A percentile compares a stretch with the other conserved stretches of the same genome.
Evolutionary conservation across 2,888 invertebrate genomes (phyloP).

Genomic region (Steinernema hermaphroditum): DNA sequence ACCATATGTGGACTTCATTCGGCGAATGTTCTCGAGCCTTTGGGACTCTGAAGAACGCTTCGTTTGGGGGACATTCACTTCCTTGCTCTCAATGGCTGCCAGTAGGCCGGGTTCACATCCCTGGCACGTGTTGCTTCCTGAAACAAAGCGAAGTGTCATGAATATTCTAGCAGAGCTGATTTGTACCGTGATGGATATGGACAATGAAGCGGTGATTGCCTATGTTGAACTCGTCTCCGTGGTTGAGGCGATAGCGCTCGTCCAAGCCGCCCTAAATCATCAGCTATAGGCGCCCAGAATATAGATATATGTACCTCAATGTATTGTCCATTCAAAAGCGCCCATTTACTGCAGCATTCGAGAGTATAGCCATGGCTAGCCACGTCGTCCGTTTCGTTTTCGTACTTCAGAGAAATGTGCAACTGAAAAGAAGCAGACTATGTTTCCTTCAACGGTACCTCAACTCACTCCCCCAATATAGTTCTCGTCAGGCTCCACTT

Average conservation of each 20-base stretch:
- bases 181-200: conserved; percentile 53
- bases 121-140: conserved; percentile 83
- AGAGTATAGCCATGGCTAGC: conserved; percentile 1
- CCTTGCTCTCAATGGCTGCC: conserved; percentile 1
- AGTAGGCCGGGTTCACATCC: conserved; percentile 85
- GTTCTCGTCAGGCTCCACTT: background rate
- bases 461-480: background rate
- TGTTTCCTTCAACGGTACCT: conserved; percentile 23
- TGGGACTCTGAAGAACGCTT: conserved; percentile 24
- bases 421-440: conserved; percentile 34
- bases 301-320: conserved; percentile 12
- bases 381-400: conserved; percentile 1
- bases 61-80: background rate
- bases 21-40: conserved; percentile 16
- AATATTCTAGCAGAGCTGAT: too few species aligned
- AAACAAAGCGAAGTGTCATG: too few species aligned
- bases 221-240: conserved; percentile 46
- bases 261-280: conserved; percentile 19
- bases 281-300: background rate
- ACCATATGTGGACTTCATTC: conserved; percentile 33
- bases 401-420: conserved; percentile 30
- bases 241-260: conserved; percentile 33
- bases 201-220: conserved; percentile 44
- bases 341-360: conserved; percentile 10
- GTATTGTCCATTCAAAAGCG: conserved; percentile 18